phyloP scores from a whole-genome alignment of 2,797 vertebrate genomes.

The Eulemur mongoz region DNA sequence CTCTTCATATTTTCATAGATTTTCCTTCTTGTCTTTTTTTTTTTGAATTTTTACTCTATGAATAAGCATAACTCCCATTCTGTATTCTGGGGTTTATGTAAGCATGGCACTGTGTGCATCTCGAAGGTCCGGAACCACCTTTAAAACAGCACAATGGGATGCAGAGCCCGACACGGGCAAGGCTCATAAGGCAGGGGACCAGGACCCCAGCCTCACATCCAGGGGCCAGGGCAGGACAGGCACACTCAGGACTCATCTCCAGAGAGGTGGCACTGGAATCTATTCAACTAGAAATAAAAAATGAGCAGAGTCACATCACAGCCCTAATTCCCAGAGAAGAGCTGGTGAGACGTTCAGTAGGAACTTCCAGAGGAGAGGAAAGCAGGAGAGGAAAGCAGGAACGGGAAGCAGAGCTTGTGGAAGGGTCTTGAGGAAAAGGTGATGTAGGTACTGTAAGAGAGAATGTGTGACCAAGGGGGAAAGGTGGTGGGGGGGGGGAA shows the following conservation, averaged over 20 bases:
- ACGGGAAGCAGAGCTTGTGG: background rate
- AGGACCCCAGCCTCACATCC: background rate
- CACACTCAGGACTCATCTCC: background rate
- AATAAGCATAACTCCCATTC: background rate
- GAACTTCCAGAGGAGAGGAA: background rate
- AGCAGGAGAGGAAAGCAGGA: background rate
- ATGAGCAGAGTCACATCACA: background rate
- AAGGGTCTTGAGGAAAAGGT: background rate
- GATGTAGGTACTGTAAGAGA: background rate
- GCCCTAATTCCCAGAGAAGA: background rate
- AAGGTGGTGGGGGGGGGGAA: background rate
- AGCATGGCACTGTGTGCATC: accelerated
- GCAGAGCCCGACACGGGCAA: background rate
- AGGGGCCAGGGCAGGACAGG: accelerated
- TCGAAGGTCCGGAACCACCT: background rate
- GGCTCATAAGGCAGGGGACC: background rate
- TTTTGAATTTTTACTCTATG: too few species aligned
- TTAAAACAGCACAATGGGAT: background rate
- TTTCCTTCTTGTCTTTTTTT: background rate
- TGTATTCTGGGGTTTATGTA: background rate
- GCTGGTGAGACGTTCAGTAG: background rate
- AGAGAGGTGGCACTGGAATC: background rate
- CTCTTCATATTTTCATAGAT: background rate
- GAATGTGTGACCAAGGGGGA: background rate
- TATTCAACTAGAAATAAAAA: background rate